Conservation (phyloP, 1,140 invertebrate species). For the Campoletis sonorensis region DNA sequence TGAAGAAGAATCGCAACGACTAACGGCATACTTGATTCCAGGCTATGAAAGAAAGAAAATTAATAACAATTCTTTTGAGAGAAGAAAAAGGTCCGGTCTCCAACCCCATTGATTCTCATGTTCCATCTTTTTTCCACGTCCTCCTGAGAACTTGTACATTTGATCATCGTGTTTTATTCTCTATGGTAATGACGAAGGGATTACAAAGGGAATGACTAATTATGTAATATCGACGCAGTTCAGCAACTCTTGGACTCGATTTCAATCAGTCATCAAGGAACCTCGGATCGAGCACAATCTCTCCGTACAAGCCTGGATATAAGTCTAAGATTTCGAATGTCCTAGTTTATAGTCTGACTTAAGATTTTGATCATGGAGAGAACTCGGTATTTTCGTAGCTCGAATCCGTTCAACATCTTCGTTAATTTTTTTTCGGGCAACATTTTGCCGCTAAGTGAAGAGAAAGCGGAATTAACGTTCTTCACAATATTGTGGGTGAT, state of each 20-base stretch:
- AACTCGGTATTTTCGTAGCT: neutral
- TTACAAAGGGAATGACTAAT: slow-evolving; percentile 1
- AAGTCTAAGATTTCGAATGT: neutral
- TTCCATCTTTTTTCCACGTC: too few species aligned
- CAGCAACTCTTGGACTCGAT: neutral
- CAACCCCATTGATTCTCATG: too few species aligned
- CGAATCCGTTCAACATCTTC: neutral
- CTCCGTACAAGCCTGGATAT: neutral
- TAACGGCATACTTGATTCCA: too few species aligned
- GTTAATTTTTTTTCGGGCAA: neutral
- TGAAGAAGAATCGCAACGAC: too few species aligned
- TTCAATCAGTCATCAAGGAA: neutral
- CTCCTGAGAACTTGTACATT: too few species aligned
- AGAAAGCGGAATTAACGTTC: neutral
- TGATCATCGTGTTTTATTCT: too few species aligned
- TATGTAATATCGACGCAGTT: neutral
- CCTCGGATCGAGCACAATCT: neutral
- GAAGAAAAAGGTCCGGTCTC: too few species aligned
- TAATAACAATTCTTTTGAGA: too few species aligned
- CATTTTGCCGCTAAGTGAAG: neutral
- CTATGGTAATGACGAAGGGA: neutral
- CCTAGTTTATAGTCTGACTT: neutral
- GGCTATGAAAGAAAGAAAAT: too few species aligned
- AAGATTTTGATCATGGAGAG: neutral
- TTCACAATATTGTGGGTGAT: neutral